A percentile compares a stretch with the other conserved stretches of the same genome.
Conservation (phyloP, 1,140 invertebrate genomes). For the Drosophila nasuta region DNA sequence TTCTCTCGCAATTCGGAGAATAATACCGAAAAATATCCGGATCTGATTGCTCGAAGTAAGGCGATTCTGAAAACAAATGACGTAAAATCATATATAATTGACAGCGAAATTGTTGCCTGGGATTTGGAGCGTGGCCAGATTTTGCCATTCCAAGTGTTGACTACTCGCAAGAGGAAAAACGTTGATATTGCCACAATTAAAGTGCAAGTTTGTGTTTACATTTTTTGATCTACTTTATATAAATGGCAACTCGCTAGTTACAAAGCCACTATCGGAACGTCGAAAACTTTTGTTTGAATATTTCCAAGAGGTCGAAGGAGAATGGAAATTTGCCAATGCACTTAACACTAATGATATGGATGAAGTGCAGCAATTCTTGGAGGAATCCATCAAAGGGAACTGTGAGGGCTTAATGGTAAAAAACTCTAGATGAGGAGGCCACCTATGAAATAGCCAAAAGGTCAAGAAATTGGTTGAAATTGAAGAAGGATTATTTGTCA, state of each 20-base stretch:
- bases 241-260: constrained; percentile 95
- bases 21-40: constrained; percentile 99
- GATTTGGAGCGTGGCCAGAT: constrained; percentile 95
- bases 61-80: constrained; percentile 86
- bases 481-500: constrained; percentile 99
- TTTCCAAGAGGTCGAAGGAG: constrained; percentile 91
- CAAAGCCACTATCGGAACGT: constrained; percentile 91
- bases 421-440: constrained; percentile 96
- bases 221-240: constrained; percentile 98
- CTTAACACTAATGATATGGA: constrained; percentile 95
- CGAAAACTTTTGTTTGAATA: constrained; percentile 90
- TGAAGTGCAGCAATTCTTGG: constrained; percentile 97
- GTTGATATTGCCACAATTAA: constrained; percentile 95
- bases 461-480: constrained; percentile 98
- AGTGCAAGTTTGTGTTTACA: constrained; percentile 98
- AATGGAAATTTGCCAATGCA: constrained; percentile 95
- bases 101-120: constrained; percentile 99
- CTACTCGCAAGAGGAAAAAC: constrained; percentile 98
- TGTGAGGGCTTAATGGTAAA: constrained; percentile 99
- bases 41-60: constrained; percentile 92
- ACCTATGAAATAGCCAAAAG: constrained; percentile 99
- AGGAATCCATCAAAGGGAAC: constrained; percentile 97
- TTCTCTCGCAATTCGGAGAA: constrained; percentile 99
- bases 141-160: constrained; percentile 98
- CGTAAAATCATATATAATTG: constrained; percentile 95